Base-by-base conservation (phyloP, 2,888 invertebrate genomes). In the Nomada goodeniana region DNA sequence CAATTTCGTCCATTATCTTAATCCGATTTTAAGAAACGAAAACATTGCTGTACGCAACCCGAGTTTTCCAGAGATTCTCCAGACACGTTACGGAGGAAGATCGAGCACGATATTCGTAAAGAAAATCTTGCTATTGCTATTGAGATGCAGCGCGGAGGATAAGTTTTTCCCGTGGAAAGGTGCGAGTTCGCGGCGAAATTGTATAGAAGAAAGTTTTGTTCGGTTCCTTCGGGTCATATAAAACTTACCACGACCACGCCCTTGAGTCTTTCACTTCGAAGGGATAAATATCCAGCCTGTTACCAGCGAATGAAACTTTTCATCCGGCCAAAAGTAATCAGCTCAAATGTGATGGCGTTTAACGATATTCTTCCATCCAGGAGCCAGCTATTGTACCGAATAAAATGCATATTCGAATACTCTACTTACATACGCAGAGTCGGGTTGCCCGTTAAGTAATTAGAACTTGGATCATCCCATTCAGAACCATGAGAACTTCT, bases 121-220 rank as follows among this genome's bases (percentile, higher is more conserved):
- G 5, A 29, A 36, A 36, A 36, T 72, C 52, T 15, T 23, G 69
- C 67, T 75, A 84, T 15, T 23, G 69, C 67, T 75, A 84, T 86
- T 81, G 83, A 82, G 78, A 84, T 86, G 84, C 87, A 76, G 55
- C 77, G 60, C 72, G 64, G 73, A 71, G 76, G 76, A 73, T 77
- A 86, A 88, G 67, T 84, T 88, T 84, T 77, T 72, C 69, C 42
- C 23, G 11, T 71, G 64, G 65, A 83, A 80, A 82, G 76, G 82
- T 76, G 85, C 81, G 82, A 87, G 81, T 71, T 81, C 76, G 67
- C 77, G 73, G 82, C 78, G 88, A 84, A 87, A 87, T 88, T 86
- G 84, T 85, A 89, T 89, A 86, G 80, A 86, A 83, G 87, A 88
- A 88, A 88, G 82, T 88, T 88, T 83, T 59, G 73, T 86, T 86